phyloP scores from a whole-genome alignment of 2,113 vertebrate species.

The Tachysurus fulvidraco region DNA sequence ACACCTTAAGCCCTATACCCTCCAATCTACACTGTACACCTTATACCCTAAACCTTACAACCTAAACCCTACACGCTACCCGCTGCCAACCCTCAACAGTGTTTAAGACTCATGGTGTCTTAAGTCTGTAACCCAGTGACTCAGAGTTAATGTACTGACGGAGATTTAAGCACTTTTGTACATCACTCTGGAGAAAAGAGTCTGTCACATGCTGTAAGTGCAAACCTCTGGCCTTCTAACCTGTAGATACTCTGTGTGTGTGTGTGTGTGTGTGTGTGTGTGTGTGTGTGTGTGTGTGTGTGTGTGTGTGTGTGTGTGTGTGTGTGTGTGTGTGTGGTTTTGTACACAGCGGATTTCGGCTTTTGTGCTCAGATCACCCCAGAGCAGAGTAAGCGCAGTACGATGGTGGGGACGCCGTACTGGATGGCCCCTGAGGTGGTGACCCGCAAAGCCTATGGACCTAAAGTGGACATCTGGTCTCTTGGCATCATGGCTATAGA shows the following conservation, averaged over 20 bases:
- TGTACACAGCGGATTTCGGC: constrained; percentile 87
- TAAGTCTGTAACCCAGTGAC: too few relatives aligned
- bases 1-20: too few relatives aligned
- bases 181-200: too few relatives aligned
- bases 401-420: constrained; percentile 97
- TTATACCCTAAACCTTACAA: too few relatives aligned
- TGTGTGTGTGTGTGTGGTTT: not conserved
- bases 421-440: constrained; percentile 99
- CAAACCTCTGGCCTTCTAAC: not conserved
- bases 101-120: too few relatives aligned
- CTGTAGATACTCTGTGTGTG: not conserved
- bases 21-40: too few relatives aligned
- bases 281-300: not conserved
- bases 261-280: not conserved
- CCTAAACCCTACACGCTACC: too few relatives aligned
- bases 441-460: constrained; percentile 94
- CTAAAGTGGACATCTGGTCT: constrained; percentile 99
- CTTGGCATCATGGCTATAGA: constrained; percentile 98
- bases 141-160: too few relatives aligned
- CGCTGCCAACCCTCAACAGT: too few relatives aligned
- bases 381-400: constrained; percentile 96
- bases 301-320: not conserved
- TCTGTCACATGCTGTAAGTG: too few relatives aligned
- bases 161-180: too few relatives aligned
- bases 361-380: constrained; percentile 99